Conservation (phyloP, 2,113 vertebrate species). For the Tringa solitaria region DNA sequence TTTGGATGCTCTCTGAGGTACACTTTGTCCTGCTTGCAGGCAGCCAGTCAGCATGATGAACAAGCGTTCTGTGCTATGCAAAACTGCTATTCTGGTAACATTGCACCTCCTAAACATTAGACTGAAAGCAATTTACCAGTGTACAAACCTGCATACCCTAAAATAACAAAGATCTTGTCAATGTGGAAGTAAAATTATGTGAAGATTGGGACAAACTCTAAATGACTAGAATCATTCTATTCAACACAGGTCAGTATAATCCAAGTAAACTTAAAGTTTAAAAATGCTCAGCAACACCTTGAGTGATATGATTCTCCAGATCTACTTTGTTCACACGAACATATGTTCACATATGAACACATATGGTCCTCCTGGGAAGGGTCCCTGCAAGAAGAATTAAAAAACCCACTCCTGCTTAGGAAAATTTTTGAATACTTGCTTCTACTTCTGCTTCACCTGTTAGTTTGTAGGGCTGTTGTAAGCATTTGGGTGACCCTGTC, state of each 20-base stretch:
- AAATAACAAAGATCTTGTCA: background rate
- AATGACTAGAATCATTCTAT: background rate
- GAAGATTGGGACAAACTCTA: background rate
- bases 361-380: background rate
- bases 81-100: background rate
- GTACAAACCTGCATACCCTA: background rate
- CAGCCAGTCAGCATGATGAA: background rate
- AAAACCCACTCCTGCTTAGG: background rate
- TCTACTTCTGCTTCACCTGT: background rate
- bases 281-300: background rate
- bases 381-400: background rate
- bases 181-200: background rate
- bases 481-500: background rate
- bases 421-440: background rate
- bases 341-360: no score
- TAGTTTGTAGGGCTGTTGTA: background rate
- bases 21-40: background rate
- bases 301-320: background rate
- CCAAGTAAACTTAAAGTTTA: background rate
- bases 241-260: background rate
- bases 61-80: background rate
- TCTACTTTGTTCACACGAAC: background rate
- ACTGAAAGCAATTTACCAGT: background rate
- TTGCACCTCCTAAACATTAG: background rate
- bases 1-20: background rate